Evolutionary conservation across 2,888 invertebrate species (phyloP).

Genomic region (Latheticus oryzae): DNA sequence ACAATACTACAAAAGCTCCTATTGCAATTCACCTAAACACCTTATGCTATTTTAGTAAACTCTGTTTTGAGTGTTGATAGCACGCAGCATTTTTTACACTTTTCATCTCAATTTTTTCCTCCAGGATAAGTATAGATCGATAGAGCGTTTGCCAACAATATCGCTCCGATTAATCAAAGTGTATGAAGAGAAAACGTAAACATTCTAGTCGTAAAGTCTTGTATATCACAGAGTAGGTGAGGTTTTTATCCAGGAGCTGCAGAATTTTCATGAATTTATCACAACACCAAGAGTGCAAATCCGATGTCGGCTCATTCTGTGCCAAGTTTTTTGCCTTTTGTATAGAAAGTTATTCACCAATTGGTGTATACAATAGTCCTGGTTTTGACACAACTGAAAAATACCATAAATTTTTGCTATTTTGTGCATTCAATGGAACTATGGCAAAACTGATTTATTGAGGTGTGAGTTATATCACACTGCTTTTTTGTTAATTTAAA

Average conservation of each 20-base stretch:
- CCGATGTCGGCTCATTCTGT: conserved; percentile 11
- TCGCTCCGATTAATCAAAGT: conserved; percentile 17
- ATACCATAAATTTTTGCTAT: conserved; percentile 21
- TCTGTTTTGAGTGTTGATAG: neutral
- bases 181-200: conserved; percentile 15
- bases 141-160: conserved; percentile 15
- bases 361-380: conserved; percentile 28
- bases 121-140: neutral
- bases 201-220: conserved; percentile 29
- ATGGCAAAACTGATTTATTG: conserved; percentile 10
- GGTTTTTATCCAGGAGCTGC: conserved; percentile 11
- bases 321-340: conserved; percentile 24
- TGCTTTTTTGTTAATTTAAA: too few relatives aligned
- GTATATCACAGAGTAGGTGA: conserved; percentile 10
- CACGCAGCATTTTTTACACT: neutral
- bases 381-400: conserved; percentile 25
- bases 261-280: conserved; percentile 26
- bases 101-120: neutral
- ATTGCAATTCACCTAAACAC: neutral
- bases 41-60: neutral
- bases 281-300: conserved; percentile 21
- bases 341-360: conserved; percentile 20
- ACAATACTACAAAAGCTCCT: neutral
- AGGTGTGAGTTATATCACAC: too few relatives aligned
- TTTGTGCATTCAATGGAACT: conserved; percentile 7